Base-by-base conservation (phyloP, 2,888 invertebrate genomes). In the Eulithis testata region DNA sequence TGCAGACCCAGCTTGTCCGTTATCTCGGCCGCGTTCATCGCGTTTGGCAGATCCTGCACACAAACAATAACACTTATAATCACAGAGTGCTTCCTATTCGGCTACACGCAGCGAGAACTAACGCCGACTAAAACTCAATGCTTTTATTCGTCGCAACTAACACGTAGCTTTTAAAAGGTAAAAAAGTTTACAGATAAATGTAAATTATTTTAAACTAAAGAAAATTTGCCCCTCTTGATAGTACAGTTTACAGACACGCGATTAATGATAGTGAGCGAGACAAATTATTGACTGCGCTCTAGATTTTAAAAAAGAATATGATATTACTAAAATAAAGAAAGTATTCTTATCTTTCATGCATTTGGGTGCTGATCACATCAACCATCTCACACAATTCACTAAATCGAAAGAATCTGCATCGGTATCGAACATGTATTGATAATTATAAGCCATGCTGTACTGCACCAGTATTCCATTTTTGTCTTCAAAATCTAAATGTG, bases 11-110 rank as follows among this genome's bases (percentile, higher is more conserved):
- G 95, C 95, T 99, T 99, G 94, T 99, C 99, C 82, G 99, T 99
- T 81, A 99, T 99, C 95, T 99, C 99, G 72, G 99, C 99, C 75
- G 99, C 99, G 93, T 99, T 99, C 99, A 99, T 99, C 81, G 99
- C 99, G 94, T 99, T 99, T 85, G 99, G 99, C 95, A 99, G 95
- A 95, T 99, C 99, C 98, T 98, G 50, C 4, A 43, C 12, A 49
- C 60, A 66, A 56, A 56, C 52, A 60, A 63, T 12, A 11, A 50
- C 2, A 21, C 12, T 11, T 45, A 56, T 27, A 51, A 50, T 21
- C 50, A 51, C 51, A n/a, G 4, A 45, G n/a, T n/a, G 11, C 3
- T 21, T 21, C 21, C 5, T n/a, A 45, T 45, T 45, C 9, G 5
- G 31, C 3, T 37, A 37, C 2, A 37, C 3, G 40, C 8, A 40